phyloP scores from a whole-genome alignment of 2,888 invertebrate species.

The Loripinus fragilis region DNA sequence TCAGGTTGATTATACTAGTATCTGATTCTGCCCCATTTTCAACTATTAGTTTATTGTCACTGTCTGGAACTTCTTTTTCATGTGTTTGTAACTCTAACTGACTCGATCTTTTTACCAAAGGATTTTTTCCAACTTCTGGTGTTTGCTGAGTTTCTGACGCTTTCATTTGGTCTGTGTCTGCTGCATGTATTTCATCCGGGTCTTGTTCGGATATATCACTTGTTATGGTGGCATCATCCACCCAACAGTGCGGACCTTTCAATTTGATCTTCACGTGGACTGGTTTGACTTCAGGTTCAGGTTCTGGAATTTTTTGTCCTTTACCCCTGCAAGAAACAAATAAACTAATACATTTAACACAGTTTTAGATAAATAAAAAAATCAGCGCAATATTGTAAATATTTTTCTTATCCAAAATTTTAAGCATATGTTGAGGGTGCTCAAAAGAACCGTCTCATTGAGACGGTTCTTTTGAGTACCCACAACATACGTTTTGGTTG shows the following conservation, averaged over 20 bases:
- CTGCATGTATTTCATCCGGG: background rate
- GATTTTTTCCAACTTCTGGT: background rate
- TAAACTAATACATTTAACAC: no score
- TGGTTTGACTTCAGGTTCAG: slow-evolving; percentile 54
- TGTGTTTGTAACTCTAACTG: background rate
- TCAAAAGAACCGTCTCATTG: no score
- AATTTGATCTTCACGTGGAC: slow-evolving; percentile 54
- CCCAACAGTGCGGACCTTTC: slow-evolving; percentile 73
- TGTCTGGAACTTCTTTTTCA: background rate
- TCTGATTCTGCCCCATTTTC: background rate
- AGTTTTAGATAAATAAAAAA: no score
- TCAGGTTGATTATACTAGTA: background rate
- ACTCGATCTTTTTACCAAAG: background rate
- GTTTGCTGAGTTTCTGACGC: background rate
- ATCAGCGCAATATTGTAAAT: no score
- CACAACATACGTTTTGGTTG: no score
- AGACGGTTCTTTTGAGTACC: no score
- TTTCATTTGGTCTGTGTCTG: background rate
- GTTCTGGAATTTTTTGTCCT: slow-evolving; percentile 21
- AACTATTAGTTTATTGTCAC: background rate
- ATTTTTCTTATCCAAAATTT: no score
- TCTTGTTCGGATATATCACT: slow-evolving; percentile 61
- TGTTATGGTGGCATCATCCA: slow-evolving; percentile 73
- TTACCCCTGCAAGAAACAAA: slow-evolving; percentile 1
- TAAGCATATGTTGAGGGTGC: no score